phyloP scores from a whole-genome alignment of 2,113 vertebrate genomes.

The Verasper variegatus region DNA sequence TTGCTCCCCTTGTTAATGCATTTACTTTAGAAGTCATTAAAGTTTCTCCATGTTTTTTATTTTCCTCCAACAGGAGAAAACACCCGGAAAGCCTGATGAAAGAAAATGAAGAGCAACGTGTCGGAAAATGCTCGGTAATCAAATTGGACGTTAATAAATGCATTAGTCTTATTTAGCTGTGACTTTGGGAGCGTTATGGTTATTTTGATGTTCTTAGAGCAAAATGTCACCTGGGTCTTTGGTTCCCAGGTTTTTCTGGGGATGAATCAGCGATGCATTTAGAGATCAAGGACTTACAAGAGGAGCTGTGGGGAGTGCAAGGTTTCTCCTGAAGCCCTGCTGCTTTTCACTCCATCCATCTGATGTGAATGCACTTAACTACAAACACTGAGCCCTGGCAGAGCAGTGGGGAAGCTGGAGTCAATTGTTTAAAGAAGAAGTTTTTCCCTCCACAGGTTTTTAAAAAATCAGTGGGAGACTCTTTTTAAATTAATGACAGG shows the following conservation, averaged over 20 bases:
- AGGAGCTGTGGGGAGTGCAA: constrained; percentile 27
- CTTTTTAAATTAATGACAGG: not conserved
- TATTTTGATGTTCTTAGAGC: constrained; percentile 62
- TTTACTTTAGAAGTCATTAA: constrained; percentile 61
- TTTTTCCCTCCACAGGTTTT: constrained; percentile 1
- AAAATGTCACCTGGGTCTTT: constrained; percentile 60
- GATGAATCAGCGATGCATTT: constrained; percentile 44
- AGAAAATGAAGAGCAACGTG: constrained; percentile 62
- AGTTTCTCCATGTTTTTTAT: constrained; percentile 49
- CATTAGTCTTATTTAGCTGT: constrained; percentile 63
- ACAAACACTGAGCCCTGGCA: constrained; percentile 18
- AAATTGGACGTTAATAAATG: constrained; percentile 77
- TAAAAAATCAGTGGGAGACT: not conserved
- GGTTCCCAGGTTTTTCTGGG: constrained; percentile 14
- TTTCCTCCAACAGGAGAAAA: constrained; percentile 2
- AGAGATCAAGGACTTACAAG: constrained; percentile 42
- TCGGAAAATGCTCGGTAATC: constrained; percentile 63
- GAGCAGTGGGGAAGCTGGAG: constrained; percentile 6
- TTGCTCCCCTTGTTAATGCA: constrained; percentile 54
- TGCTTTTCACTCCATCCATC: constrained; percentile 39
- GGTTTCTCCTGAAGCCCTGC: constrained; percentile 38
- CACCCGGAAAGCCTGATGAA: constrained; percentile 58
- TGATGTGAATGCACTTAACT: constrained; percentile 44
- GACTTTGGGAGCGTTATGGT: constrained; percentile 59
- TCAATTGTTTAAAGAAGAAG: constrained; percentile 16